Base-by-base conservation (phyloP, 2,888 invertebrate genomes). In the Leptinotarsa juncta region DNA sequence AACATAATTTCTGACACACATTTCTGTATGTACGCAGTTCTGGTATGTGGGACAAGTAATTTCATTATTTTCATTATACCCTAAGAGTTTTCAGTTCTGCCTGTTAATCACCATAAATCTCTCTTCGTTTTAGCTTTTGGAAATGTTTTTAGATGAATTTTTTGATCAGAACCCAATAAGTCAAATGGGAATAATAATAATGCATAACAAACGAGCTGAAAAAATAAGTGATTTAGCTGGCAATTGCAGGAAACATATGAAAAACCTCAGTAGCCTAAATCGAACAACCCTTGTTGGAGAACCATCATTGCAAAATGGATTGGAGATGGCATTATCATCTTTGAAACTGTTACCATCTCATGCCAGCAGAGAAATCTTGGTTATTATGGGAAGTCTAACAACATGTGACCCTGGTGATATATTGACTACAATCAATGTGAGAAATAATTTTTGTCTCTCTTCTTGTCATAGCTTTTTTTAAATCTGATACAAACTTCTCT, bases 151-250 rank as follows among this genome's bases (percentile, higher is more conserved):
- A 74, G 96, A 97, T 82, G 98, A 98, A 87, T 99, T 96, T 86
- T 98, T 99, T 88, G 98, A 99, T 88, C 97, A 98, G 88, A 99
- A 99, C 89, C 99, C 99, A 14, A 95, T 99, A 71, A 98, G 98
- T 86, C 99, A 99, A 88, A 89, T 99, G 79, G 99, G 99, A 32
- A 89, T 99, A 53, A 94, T 99, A 78, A 90, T 93, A 14, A 94
- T 97, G 84, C 94, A 95, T 84, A 97, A 97, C 85, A 99, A 99
- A 88, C 90, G 97, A 81, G 97, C 98, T 1, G 98, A 99, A 85
- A 96, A 95, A 88, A 89, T 98, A 4, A 94, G 95, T 65, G 97
- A 98, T 80, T 89, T 99, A 53, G 95, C 96, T 77, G 98, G 98
- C 82, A 95, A 95, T 86, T 90, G 93, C 3, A 92, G 94, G 75